phyloP scores from a whole-genome alignment of 2,113 vertebrate species.

The Microcebus lehilahytsara region DNA sequence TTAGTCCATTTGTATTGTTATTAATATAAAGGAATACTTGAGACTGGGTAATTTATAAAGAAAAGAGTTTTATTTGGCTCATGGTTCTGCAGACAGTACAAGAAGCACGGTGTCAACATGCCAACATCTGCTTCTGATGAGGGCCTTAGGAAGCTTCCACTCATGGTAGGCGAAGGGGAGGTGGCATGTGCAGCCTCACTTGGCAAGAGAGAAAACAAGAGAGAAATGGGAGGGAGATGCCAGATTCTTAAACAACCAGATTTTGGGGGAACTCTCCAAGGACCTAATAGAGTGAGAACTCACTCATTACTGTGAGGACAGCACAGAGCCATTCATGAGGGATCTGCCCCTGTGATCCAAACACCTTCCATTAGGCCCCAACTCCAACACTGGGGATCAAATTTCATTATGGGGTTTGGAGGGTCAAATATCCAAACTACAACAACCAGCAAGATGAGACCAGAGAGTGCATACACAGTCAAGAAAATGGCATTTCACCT shows the following conservation, averaged over 20 bases:
- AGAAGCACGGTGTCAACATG: neutral
- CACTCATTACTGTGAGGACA: neutral
- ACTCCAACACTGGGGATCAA: neutral
- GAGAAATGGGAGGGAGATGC: neutral
- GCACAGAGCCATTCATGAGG: neutral
- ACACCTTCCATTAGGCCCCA: neutral
- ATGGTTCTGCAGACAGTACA: neutral
- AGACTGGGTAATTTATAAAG: neutral
- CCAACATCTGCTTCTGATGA: neutral
- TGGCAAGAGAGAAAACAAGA: neutral
- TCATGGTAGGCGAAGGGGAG: neutral
- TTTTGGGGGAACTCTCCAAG: neutral
- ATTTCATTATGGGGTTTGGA: neutral
- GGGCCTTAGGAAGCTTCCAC: neutral
- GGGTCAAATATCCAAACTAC: neutral
- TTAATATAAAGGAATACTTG: neutral
- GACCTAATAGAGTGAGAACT: neutral
- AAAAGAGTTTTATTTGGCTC: neutral
- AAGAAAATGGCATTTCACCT: neutral
- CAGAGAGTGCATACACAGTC: neutral
- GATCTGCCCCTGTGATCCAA: neutral
- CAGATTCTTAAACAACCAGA: neutral
- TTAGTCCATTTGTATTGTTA: neutral
- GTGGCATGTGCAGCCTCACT: neutral
- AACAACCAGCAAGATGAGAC: neutral